Base-by-base conservation (phyloP, 2,888 invertebrate genomes). In the Silvanus unidentatus region DNA sequence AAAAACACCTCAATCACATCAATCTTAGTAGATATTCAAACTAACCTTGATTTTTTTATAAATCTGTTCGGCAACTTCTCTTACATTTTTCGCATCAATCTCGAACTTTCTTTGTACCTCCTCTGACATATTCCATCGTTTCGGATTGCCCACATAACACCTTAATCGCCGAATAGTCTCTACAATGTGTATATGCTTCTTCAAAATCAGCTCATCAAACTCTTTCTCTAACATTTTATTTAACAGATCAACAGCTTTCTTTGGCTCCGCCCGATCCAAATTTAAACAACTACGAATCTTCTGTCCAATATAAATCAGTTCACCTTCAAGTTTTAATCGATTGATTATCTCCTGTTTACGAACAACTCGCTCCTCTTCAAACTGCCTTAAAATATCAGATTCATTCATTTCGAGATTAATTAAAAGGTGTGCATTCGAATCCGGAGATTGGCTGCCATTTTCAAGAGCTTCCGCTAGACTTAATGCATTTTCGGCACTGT, bases 171-270 rank as follows among this genome's bases (percentile, higher is more conserved):
- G 84, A 41, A 90, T 78, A 1, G 88, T 89, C 60, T 88, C 84
- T 37, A 91, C 77, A 54, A 86, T 79, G 37, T 83, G 80, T 0
- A 89, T 84, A 73, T 90, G 87, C 56, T 90, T 90, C 44, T 88
- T 78, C 34, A 93, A 68, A 85, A 89, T 88, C 14, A 89, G 69
- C 1, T 84, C 80, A 49, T 82, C 83, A 14, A 86, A 65, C 3
- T 81, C 72, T 47, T 86, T 62, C 5, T 76, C 76, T 64, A 75
- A 59, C 55, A 77, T 71, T 9, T 68, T 78, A 35, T 86, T 82
- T 53, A 92, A 72, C 1, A 82, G 73, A 41, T 81, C 78, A 28
- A 90, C 67, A 50, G 89, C 88, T 44, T 79, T 72, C 28, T 86
- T 82, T 0, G 86, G 81, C 57, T 89, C 83, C 0, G 89, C 88